phyloP scores from a whole-genome alignment of 2,888 invertebrate genomes.

The Acanthosepion lycidas region DNA sequence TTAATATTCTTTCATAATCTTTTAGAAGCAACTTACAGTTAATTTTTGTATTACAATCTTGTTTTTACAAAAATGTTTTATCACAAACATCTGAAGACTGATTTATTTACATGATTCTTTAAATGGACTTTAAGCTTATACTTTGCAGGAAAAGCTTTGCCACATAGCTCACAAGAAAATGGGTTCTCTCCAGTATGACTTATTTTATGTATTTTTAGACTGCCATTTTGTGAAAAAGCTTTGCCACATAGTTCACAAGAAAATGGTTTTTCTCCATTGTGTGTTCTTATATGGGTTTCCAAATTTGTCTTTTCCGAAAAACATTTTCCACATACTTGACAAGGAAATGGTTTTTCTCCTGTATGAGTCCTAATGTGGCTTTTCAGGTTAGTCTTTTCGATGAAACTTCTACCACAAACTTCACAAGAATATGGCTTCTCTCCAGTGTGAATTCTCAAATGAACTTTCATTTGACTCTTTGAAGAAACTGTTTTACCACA shows the following conservation, averaged over 20 bases:
- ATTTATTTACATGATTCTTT: too few relatives aligned
- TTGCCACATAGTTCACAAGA: conserved; percentile 8
- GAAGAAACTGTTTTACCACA: neutral
- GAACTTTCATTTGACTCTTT: neutral
- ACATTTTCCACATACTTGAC: conserved; percentile 4
- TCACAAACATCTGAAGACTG: too few relatives aligned
- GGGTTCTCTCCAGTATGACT: conserved; percentile 8
- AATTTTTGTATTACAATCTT: too few relatives aligned
- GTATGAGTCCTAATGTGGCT: neutral
- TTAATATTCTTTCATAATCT: too few relatives aligned
- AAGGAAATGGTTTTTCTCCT: neutral
- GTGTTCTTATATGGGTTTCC: neutral
- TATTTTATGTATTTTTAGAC: neutral
- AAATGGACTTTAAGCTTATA: neutral
- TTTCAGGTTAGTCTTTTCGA: neutral
- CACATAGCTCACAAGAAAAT: neutral
- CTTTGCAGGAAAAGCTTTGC: neutral
- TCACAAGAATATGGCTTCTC: neutral
- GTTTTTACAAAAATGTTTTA: too few relatives aligned
- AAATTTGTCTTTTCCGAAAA: neutral
- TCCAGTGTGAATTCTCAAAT: neutral
- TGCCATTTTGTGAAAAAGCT: neutral
- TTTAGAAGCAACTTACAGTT: too few relatives aligned
- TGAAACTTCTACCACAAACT: neutral
- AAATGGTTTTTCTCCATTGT: neutral